phyloP scores from a whole-genome alignment of 2,888 invertebrate species.

The Aleiodes leptofemur region DNA sequence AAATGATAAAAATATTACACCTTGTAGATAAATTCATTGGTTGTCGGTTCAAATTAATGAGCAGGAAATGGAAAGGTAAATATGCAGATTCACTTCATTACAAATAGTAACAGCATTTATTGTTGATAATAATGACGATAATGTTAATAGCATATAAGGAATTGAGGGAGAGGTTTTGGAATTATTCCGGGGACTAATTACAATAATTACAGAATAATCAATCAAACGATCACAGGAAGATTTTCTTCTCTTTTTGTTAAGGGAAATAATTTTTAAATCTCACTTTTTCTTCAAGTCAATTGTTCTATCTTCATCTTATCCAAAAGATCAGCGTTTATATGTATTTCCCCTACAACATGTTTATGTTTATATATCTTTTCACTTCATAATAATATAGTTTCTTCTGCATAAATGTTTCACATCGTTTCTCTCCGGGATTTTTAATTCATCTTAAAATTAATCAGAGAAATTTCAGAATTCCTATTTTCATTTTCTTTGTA shows the following conservation, averaged over 20 bases:
- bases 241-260: slow-evolving; percentile 36
- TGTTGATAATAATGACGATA: slow-evolving; percentile 71
- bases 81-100: slow-evolving; percentile 55
- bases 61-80: slow-evolving; percentile 13
- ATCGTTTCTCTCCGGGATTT: neutral
- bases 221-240: slow-evolving; percentile 71
- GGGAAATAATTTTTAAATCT: slow-evolving; percentile 16
- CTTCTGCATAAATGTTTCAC: too few relatives aligned
- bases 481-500: slow-evolving; percentile 10
- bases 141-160: slow-evolving; percentile 67
- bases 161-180: neutral
- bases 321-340: slow-evolving; percentile 3
- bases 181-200: slow-evolving; percentile 67
- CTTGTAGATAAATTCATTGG: neutral
- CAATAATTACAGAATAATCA: slow-evolving; percentile 74
- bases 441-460: slow-evolving; percentile 31
- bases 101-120: slow-evolving; percentile 75
- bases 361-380: slow-evolving; percentile 34
- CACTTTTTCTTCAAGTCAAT: slow-evolving; percentile 7
- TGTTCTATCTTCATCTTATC: slow-evolving; percentile 9
- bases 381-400: slow-evolving; percentile 2
- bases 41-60: neutral
- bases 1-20: neutral
- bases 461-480: slow-evolving; percentile 4
- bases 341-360: slow-evolving; percentile 27